Base-by-base conservation (phyloP, 2,888 invertebrate species). In the Lathronympha strigana region DNA sequence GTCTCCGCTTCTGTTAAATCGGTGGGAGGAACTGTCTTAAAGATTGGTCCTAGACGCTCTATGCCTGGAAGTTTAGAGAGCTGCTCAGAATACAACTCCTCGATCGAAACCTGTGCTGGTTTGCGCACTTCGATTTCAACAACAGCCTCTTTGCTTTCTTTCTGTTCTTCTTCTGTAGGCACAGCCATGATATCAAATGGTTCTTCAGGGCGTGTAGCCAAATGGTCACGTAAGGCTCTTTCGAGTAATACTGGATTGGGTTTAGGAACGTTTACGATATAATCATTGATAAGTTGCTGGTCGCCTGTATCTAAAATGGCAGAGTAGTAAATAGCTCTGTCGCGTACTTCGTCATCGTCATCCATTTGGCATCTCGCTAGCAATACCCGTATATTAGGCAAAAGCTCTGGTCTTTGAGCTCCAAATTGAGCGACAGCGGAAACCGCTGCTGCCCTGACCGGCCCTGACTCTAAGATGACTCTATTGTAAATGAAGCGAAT, bases 371-470 rank as follows among this genome's bases (percentile, higher is more conserved):
- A 98, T 8, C 98, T 94, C 0, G 95, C 95, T 5, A 97, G 88
- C 45, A 98, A 88, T 61, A 95, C 94, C 63, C 93, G 92, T 63
- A 99, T 97, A 80, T 98, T 98, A 9, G 89, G 89, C 0, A 91
- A 76, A 1, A 91, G 63, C 64, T 90, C 90, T 0, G 90, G 98
- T 83, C 98, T 98, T 62, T 97, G 96, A 0, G 99, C 99, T 1
- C 99, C 99, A 83, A 99, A 99, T 83, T 98, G 98, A 0, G 99
- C 98, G 75, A 99, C 94, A 0, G 99, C 98, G 0, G 98, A 97
- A 0, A 99, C 99, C 0, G 99, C 99, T 0, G 99, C 99, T 0
- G 98, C 98, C 63, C 98, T 93, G 0, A 99, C 98, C 13, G 98
- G 96, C 0, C 99, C 98, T 73, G 97, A 97, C 82, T 99, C 99